Evolutionary conservation across 2,888 invertebrate genomes (phyloP).

Genomic region (Norana najaformis): DNA sequence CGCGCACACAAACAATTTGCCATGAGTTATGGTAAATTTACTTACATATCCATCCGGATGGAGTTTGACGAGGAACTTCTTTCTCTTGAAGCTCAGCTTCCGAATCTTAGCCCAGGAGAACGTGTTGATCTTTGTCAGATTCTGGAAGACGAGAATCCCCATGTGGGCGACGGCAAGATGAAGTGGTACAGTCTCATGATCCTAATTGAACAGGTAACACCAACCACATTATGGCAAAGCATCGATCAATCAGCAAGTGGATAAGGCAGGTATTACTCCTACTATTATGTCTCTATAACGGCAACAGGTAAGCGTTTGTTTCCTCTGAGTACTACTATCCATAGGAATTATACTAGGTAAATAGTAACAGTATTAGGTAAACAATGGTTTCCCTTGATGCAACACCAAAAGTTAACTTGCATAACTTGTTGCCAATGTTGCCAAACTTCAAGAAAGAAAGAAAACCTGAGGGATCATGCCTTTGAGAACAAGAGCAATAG

Average conservation of each 20-base stretch:
- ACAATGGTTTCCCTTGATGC: no score
- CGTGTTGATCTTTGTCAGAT: slow-evolving; percentile 93
- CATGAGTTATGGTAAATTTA: slow-evolving; percentile 36
- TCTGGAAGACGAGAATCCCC: slow-evolving; percentile 96
- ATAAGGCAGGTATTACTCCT: background rate
- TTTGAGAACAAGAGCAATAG: no score
- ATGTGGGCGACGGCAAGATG: slow-evolving; percentile 95
- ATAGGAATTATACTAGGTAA: no score
- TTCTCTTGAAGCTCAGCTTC: slow-evolving; percentile 97
- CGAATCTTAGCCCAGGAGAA: slow-evolving; percentile 99
- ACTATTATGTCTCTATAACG: no score
- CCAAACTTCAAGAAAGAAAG: no score
- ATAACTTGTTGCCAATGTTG: no score
- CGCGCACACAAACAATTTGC: background rate
- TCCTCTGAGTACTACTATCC: no score
- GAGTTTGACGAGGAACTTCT: slow-evolving; percentile 93
- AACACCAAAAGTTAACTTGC: no score
- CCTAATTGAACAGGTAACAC: slow-evolving; percentile 48
- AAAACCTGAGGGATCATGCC: no score
- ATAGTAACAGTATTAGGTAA: no score
- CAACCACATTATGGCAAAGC: background rate
- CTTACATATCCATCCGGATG: slow-evolving; percentile 80
- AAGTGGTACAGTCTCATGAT: slow-evolving; percentile 81
- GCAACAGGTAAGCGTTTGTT: no score
- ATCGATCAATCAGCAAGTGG: background rate